Evolutionary conservation across 2,113 vertebrate species (phyloP).

Genomic region (Uria aalge): DNA sequence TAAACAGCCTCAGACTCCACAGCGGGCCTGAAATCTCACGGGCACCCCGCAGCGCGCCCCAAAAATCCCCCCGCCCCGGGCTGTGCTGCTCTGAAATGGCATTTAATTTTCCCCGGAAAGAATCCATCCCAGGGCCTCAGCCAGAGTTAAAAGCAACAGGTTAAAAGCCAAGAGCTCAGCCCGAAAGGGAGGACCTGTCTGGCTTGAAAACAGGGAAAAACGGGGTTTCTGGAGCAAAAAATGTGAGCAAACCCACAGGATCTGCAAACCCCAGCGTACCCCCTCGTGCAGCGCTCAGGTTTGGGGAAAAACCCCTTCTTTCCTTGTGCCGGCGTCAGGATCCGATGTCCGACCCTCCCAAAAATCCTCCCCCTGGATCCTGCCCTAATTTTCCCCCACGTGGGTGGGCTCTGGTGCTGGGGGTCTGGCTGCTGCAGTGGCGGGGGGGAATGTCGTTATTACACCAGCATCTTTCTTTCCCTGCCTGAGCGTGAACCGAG

Average conservation of each 20-base stretch:
- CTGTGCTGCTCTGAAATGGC: not conserved
- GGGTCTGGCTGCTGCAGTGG: not conserved
- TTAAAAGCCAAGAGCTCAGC: not conserved
- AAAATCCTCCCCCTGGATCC: not conserved
- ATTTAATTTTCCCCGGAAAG: not conserved
- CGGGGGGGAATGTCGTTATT: too few relatives aligned
- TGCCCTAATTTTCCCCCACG: rapidly evolving
- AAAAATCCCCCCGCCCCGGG: not conserved
- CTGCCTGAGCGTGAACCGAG: not conserved
- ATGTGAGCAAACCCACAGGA: not conserved
- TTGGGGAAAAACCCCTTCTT: not conserved
- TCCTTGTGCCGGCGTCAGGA: not conserved
- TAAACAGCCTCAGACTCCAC: not conserved
- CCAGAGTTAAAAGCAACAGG: slow-evolving; percentile 14
- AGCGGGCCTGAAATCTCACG: not conserved
- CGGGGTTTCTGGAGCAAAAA: not conserved
- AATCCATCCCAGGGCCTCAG: not conserved
- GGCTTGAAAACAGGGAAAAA: not conserved
- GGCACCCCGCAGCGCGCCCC: rapidly evolving
- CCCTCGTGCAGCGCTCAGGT: rapidly evolving
- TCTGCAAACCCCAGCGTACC: not conserved
- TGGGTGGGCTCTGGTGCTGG: not conserved
- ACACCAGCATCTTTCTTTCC: not conserved
- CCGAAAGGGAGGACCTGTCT: not conserved
- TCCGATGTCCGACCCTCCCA: not conserved